Evolutionary conservation across 2,888 invertebrate species (phyloP).

Genomic region (Heliconius cydno): DNA sequence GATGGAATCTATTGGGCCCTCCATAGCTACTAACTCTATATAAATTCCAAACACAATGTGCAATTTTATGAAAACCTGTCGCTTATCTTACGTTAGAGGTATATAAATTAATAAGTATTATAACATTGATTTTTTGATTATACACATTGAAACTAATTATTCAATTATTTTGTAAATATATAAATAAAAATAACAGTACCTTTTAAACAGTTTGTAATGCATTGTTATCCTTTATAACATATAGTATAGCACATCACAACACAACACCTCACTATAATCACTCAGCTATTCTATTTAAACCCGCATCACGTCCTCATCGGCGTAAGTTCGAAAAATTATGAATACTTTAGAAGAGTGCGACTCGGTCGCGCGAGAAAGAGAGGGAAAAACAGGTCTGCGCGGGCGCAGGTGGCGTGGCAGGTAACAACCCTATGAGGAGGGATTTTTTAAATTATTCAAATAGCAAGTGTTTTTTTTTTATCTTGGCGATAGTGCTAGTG

Average conservation of each 20-base stretch:
- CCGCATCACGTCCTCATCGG: constrained; percentile 57
- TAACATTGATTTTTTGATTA: not conserved
- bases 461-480: constrained; percentile 41
- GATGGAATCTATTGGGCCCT: not conserved
- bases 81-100: not conserved
- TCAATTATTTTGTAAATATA: not conserved
- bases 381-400: constrained; percentile 52
- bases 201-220: constrained; percentile 80
- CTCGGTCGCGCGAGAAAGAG: constrained; percentile 57
- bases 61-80: constrained; percentile 37
- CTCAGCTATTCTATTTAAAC: constrained; percentile 43
- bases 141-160: not conserved
- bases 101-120: not conserved
- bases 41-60: constrained; percentile 6
- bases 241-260: constrained; percentile 55
- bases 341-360: constrained; percentile 54
- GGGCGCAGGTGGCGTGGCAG: constrained; percentile 56
- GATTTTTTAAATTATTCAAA: constrained; percentile 45
- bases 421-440: constrained; percentile 48
- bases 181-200: constrained; percentile 56
- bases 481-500: not conserved
- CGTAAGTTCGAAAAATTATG: constrained; percentile 63
- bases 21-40: constrained; percentile 5
- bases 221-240: constrained; percentile 62
- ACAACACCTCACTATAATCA: constrained; percentile 33